These are phyloP conservation scores for Toxotes lorentzi DNA, from an alignment of 2,797 vertebrate genomes.

Conservation along the genomic window DNA sequence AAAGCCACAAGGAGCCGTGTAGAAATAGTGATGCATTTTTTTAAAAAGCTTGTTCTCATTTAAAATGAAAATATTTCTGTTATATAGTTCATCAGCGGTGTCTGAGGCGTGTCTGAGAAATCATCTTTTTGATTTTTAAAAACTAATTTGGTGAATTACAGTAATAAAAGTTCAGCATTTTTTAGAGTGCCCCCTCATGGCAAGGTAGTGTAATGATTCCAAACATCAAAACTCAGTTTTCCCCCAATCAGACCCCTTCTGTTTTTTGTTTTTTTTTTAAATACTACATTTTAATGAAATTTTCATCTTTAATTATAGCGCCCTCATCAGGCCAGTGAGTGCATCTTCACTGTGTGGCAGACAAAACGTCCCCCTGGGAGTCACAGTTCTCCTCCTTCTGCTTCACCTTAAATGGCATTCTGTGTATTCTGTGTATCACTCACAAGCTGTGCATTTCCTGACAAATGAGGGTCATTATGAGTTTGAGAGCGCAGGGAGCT, in stretches of 20 bases:
- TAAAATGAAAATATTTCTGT: background rate
- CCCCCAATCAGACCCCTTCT: background rate
- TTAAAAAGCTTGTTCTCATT: background rate
- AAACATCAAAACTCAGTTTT: background rate
- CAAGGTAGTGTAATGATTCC: background rate
- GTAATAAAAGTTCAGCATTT: background rate
- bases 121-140: background rate
- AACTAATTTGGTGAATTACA: background rate
- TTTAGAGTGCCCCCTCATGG: background rate
- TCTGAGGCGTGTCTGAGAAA: background rate
- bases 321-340: background rate
- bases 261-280: background rate
- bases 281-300: background rate
- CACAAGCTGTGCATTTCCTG: slow-evolving; percentile 51
- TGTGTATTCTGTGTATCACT: slow-evolving; percentile 16
- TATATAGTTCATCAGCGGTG: background rate
- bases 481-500: slow-evolving; percentile 67
- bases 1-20: background rate
- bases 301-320: background rate
- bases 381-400: background rate
- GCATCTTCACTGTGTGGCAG: background rate
- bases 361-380: slow-evolving; percentile 2
- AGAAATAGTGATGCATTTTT: background rate
- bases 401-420: slow-evolving; percentile 44
- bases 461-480: slow-evolving; percentile 72